Conservation (phyloP, 2,113 vertebrate genomes). For the Tylochromis polylepis region DNA sequence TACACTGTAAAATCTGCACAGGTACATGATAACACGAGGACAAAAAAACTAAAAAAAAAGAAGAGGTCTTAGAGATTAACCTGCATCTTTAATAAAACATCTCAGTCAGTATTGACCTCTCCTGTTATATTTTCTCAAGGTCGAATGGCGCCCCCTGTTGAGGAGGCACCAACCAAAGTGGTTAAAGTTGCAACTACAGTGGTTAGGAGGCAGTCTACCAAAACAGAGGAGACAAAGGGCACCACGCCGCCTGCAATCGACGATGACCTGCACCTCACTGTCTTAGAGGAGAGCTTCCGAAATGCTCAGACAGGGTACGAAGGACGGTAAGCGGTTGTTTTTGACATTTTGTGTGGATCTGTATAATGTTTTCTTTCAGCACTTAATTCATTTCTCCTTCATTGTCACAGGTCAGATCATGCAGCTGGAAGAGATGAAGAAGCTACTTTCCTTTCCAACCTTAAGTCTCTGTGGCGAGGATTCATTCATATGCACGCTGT, state of each 20-base stretch:
- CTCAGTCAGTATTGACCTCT: neutral
- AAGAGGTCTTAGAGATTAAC: neutral
- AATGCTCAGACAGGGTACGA: constrained; percentile 72
- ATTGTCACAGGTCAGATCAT: constrained; percentile 51
- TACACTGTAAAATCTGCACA: constrained; percentile 99
- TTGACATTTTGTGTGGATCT: neutral
- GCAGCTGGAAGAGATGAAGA: constrained; percentile 79
- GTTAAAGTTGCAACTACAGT: constrained; percentile 90
- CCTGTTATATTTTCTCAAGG: constrained; percentile 65
- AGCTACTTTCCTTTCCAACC: constrained; percentile 82
- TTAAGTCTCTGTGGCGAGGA: constrained; percentile 90
- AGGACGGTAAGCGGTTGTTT: constrained; percentile 39
- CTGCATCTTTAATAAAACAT: neutral
- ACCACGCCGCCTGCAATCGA: constrained; percentile 68
- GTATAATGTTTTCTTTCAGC: neutral
- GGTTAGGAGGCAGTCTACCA: constrained; percentile 83
- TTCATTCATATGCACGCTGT: constrained; percentile 96
- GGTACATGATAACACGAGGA: constrained; percentile 66
- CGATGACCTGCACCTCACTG: constrained; percentile 82
- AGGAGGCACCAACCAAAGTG: constrained; percentile 80
- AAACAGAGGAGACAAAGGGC: constrained; percentile 79
- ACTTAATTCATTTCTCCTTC: neutral
- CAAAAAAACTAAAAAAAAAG: neutral
- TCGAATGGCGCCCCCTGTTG: constrained; percentile 84
- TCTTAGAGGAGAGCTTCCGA: constrained; percentile 85